A percentile compares a stretch with the other conserved stretches of the same genome.
Conservation (phyloP, 1,140 invertebrate genomes). For the Drosophila bifasciata region DNA sequence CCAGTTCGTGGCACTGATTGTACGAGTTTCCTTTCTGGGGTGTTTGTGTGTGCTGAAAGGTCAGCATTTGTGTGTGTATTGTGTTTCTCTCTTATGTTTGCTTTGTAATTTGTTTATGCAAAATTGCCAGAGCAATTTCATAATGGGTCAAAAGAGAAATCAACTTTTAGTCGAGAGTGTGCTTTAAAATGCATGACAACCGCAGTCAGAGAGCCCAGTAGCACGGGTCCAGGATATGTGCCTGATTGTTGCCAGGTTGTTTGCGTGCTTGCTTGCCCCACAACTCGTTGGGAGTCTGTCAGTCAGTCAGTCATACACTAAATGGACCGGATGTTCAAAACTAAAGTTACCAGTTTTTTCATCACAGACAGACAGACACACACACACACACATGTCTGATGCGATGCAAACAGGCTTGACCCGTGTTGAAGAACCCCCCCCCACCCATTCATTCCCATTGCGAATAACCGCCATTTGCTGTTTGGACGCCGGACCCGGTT, state of each 20-base stretch:
- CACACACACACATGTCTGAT: slow-evolving; percentile 16
- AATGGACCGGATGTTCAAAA: slow-evolving; percentile 81
- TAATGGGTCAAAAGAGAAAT: slow-evolving; percentile 82
- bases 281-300: slow-evolving; percentile 70
- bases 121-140: slow-evolving; percentile 82
- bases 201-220: slow-evolving; percentile 36
- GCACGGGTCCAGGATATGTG: slow-evolving; percentile 56
- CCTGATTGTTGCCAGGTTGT: slow-evolving; percentile 77
- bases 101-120: slow-evolving; percentile 82
- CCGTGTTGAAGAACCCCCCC: neutral
- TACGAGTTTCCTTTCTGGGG: neutral
- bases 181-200: slow-evolving; percentile 79
- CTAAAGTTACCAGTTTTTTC: slow-evolving; percentile 71
- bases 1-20: neutral
- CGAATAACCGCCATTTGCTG: slow-evolving; percentile 69
- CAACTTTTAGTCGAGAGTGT: slow-evolving; percentile 82
- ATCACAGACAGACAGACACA: slow-evolving; percentile 20
- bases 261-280: slow-evolving; percentile 34
- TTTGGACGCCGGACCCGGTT: slow-evolving; percentile 67
- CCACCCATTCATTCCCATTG: no score
- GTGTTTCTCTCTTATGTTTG: slow-evolving; percentile 61
- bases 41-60: slow-evolving; percentile 50
- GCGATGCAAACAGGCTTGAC: slow-evolving; percentile 5
- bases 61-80: slow-evolving; percentile 45
- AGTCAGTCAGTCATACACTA: slow-evolving; percentile 33